Conservation (phyloP, 2,113 vertebrate genomes). For the Sula dactylatra region DNA sequence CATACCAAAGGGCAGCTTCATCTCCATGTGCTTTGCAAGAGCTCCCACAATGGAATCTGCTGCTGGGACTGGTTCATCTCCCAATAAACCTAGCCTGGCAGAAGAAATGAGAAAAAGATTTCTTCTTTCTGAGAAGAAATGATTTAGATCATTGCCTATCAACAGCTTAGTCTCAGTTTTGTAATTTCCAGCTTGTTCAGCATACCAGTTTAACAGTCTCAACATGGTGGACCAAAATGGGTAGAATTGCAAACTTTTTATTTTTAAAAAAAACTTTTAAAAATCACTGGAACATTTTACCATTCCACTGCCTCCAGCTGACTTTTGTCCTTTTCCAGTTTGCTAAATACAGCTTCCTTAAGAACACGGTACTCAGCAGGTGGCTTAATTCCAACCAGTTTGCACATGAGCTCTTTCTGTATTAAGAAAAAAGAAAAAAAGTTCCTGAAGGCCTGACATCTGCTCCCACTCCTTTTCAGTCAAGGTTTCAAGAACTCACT, state of each 20-base stretch:
- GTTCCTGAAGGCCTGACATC: neutral
- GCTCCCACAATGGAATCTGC: conserved; percentile 84
- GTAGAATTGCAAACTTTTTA: neutral
- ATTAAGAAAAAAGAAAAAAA: conserved; percentile 37
- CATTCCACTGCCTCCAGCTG: conserved; percentile 84
- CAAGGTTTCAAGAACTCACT: neutral
- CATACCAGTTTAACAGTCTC: neutral
- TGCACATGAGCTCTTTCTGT: conserved; percentile 89
- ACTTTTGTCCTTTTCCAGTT: conserved; percentile 75
- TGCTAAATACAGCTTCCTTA: conserved; percentile 79
- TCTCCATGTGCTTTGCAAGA: conserved; percentile 88
- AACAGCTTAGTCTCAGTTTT: neutral
- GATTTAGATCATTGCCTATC: neutral
- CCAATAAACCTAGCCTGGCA: conserved; percentile 88
- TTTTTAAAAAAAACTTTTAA: neutral
- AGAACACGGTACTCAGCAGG: conserved; percentile 71
- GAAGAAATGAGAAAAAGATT: neutral
- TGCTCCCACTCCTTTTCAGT: neutral
- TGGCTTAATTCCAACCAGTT: conserved; percentile 78
- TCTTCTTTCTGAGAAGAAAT: no score
- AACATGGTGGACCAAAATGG: neutral
- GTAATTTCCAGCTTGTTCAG: neutral
- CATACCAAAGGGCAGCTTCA: conserved; percentile 88
- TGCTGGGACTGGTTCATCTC: conserved; percentile 82
- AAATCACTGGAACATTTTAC: conserved; percentile 62